A percentile compares a stretch with the other conserved stretches of the same genome.
These are phyloP conservation scores for Cercopithecus mitis DNA, from an alignment of 2,797 vertebrate species.

Conservation along the genomic window DNA sequence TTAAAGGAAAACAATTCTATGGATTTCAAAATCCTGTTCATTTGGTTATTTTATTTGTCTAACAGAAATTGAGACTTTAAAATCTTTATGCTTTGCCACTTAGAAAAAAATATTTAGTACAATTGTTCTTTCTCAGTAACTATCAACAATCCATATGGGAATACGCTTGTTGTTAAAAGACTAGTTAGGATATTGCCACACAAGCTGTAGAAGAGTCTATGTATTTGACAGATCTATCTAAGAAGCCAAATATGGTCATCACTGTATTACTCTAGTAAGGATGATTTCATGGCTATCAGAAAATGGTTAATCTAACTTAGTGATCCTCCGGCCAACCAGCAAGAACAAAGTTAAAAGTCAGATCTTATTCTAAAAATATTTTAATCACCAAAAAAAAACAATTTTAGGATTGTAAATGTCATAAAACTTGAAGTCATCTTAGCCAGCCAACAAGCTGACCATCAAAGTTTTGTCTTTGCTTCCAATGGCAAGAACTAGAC, in stretches of 20 bases:
- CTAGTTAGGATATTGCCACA: background rate
- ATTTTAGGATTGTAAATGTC: background rate
- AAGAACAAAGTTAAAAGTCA: slow-evolving; percentile 15
- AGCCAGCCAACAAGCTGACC: background rate
- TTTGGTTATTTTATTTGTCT: slow-evolving; percentile 30
- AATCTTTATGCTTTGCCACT: background rate
- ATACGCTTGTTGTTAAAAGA: background rate
- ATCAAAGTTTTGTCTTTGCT: background rate
- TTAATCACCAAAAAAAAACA: background rate
- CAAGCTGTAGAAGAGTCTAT: background rate
- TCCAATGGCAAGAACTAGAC: background rate
- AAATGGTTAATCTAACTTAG: background rate
- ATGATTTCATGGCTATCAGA: background rate
- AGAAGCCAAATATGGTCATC: background rate
- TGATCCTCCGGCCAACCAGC: background rate
- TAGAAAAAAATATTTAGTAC: slow-evolving; percentile 29
- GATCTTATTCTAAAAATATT: background rate
- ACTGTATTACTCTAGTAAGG: background rate
- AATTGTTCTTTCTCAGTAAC: background rate
- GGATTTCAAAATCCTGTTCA: background rate
- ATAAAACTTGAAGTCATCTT: background rate
- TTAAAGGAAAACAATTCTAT: background rate
- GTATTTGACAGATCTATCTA: background rate
- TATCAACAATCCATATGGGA: background rate
- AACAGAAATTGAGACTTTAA: slow-evolving; percentile 38